A percentile compares a stretch with the other conserved stretches of the same genome.
Evolutionary conservation across 2,888 invertebrate genomes (phyloP).

Genomic region (Noctua janthe): DNA sequence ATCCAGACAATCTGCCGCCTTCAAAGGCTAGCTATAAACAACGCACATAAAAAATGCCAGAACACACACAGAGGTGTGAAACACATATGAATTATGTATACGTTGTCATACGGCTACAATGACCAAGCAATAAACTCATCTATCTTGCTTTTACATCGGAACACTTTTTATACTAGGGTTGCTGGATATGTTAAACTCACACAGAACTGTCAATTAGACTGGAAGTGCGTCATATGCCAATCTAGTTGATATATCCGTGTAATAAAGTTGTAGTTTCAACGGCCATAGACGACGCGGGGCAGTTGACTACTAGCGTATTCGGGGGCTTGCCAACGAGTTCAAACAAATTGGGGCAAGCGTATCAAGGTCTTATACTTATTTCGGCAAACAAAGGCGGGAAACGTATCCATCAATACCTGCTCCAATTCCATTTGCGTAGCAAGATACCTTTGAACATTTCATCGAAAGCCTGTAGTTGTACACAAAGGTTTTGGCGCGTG

Average conservation of each 20-base stretch:
- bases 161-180: conserved; percentile 47
- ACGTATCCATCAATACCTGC: no score
- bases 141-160: conserved; percentile 49
- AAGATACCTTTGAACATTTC: background rate
- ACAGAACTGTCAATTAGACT: conserved; percentile 39
- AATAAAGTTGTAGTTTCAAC: background rate
- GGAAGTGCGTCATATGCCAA: conserved; percentile 29
- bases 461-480: background rate
- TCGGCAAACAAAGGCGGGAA: conserved; percentile 10
- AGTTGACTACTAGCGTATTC: conserved; percentile 1
- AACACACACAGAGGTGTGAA: conserved; percentile 46
- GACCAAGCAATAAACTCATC: conserved; percentile 63
- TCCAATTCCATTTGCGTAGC: background rate
- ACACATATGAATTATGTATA: conserved; percentile 57
- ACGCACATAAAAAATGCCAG: conserved; percentile 29
- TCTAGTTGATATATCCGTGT: conserved; percentile 8
- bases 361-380: background rate
- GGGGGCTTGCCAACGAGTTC: background rate
- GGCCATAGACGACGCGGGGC: background rate
- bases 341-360: conserved; percentile 1
- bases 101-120: conserved; percentile 36
- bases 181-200: conserved; percentile 14
- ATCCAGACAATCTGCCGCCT: conserved; percentile 35
- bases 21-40: conserved; percentile 1
- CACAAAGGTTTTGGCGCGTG: background rate